Evolutionary conservation across 2,888 invertebrate genomes (phyloP).

Genomic region (Chrysotoxum bicinctum): DNA sequence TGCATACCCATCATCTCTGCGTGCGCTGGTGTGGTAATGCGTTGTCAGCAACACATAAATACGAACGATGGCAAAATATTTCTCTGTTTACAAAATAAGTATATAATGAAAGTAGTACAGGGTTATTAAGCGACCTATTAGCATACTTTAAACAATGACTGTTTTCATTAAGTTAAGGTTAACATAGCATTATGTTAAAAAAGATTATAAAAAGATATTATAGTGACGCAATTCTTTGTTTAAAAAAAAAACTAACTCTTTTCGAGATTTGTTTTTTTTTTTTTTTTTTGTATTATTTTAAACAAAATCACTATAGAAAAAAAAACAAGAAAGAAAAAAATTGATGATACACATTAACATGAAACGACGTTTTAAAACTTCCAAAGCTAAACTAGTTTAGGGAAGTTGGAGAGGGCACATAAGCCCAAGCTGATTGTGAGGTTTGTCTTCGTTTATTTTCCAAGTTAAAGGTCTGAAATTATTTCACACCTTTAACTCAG

Average conservation of each 20-base stretch:
- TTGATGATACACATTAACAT: background rate
- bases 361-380: background rate
- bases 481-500: background rate
- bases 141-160: slow-evolving; percentile 79
- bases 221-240: slow-evolving; percentile 27
- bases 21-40: slow-evolving; percentile 72
- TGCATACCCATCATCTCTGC: slow-evolving; percentile 76
- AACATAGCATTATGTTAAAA: slow-evolving; percentile 73
- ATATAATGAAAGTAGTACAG: slow-evolving; percentile 78
- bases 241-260: background rate
- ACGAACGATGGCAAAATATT: slow-evolving; percentile 72
- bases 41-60: slow-evolving; percentile 75
- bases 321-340: background rate
- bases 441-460: background rate
- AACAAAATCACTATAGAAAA: slow-evolving; percentile 26
- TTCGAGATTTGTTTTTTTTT: background rate
- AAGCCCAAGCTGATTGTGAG: background rate
- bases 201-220: slow-evolving; percentile 34
- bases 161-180: slow-evolving; percentile 79
- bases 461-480: background rate
- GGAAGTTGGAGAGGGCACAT: background rate
- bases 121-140: slow-evolving; percentile 80
- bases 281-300: background rate
- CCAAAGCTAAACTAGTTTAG: background rate
- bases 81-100: slow-evolving; percentile 71